A percentile compares a stretch with the other conserved stretches of the same genome.
Evolutionary conservation across 2,113 vertebrate genomes (phyloP).

Genomic region (Onychostoma macrolepis): DNA sequence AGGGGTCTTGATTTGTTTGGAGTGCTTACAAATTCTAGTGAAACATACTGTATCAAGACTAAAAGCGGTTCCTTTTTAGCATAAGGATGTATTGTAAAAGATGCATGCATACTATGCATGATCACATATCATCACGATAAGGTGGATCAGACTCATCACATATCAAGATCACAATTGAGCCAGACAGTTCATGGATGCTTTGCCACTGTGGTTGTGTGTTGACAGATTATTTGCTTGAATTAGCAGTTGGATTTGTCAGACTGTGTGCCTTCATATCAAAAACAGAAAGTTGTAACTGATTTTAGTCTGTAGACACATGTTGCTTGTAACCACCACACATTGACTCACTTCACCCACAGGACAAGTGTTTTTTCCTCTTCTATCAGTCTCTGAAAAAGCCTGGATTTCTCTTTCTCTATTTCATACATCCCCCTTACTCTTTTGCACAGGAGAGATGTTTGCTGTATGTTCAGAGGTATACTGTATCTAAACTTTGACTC

Average conservation of each 20-base stretch:
- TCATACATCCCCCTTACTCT: not conserved
- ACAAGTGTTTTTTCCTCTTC: not conserved
- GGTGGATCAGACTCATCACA: not conserved
- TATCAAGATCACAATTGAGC: not conserved
- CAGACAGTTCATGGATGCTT: slow-evolving; percentile 27
- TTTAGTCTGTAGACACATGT: not conserved
- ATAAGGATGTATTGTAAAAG: not conserved
- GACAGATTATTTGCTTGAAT: not conserved
- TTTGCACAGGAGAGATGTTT: not conserved
- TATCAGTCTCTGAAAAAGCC: not conserved
- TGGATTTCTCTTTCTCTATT: not conserved
- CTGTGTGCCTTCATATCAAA: not conserved
- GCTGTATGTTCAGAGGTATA: not conserved
- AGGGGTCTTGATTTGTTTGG: not conserved
- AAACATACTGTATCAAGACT: not conserved
- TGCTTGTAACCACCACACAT: not conserved
- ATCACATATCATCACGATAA: not conserved
- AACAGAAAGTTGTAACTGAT: not conserved
- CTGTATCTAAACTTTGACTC: not conserved
- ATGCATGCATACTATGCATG: not conserved
- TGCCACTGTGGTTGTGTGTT: not conserved
- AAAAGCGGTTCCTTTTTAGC: not conserved
- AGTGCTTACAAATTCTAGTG: not conserved
- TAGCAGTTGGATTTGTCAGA: slow-evolving; percentile 6
- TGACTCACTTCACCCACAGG: not conserved